Evolutionary conservation across 2,113 vertebrate genomes (phyloP).

Genomic region (Prinia subflava): DNA sequence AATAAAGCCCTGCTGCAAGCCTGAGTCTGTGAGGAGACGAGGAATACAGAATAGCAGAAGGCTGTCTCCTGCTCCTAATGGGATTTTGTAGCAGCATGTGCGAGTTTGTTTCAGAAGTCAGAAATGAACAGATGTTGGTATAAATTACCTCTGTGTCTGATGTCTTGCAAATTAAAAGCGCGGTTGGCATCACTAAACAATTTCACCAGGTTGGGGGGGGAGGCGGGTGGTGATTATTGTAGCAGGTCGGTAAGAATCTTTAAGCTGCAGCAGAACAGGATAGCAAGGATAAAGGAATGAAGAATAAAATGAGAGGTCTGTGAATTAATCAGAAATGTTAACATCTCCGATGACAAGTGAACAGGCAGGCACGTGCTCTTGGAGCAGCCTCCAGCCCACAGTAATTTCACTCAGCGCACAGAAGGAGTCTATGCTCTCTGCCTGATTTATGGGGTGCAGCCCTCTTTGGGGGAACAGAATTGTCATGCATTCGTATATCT

Average conservation of each 20-base stretch:
- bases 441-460: constrained; percentile 76
- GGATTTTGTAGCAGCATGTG: constrained; percentile 85
- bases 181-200: constrained; percentile 89
- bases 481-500: constrained; percentile 77
- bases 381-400: constrained; percentile 72
- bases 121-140: constrained; percentile 95
- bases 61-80: constrained; percentile 78
- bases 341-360: constrained; percentile 76
- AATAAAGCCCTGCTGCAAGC: constrained; percentile 46
- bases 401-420: constrained; percentile 67
- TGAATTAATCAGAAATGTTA: constrained; percentile 82
- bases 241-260: constrained; percentile 75
- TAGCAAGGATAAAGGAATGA: constrained; percentile 75
- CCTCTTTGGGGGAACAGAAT: constrained; percentile 69
- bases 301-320: constrained; percentile 75
- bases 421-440: constrained; percentile 64
- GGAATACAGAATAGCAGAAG: constrained; percentile 77
- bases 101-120: constrained; percentile 87
- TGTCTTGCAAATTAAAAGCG: constrained; percentile 92
- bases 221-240: constrained; percentile 73
- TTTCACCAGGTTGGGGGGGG: constrained; percentile 69
- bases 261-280: constrained; percentile 69
- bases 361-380: constrained; percentile 74
- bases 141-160: constrained; percentile 91
- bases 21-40: constrained; percentile 31